Conservation (phyloP, 2,888 invertebrate species). For the Altica lythri region DNA sequence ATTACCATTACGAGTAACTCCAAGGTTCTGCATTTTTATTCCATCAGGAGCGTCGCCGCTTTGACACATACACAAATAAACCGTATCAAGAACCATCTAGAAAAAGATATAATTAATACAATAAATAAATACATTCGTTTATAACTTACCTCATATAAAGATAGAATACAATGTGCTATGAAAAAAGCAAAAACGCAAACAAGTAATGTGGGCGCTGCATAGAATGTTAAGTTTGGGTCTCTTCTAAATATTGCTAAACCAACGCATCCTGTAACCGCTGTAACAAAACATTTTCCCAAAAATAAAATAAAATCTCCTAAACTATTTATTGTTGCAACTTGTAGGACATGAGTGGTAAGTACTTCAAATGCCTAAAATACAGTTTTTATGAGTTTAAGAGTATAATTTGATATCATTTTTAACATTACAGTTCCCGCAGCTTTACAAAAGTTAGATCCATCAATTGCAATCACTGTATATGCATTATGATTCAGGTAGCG, state of each 20-base stretch:
- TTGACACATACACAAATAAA: slow-evolving; percentile 93
- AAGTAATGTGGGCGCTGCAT: slow-evolving; percentile 83
- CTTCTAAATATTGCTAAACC: slow-evolving; percentile 78
- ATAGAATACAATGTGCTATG: slow-evolving; percentile 90
- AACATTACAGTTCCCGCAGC: slow-evolving; percentile 87
- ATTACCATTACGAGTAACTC: slow-evolving; percentile 58
- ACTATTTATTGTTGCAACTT: slow-evolving; percentile 90
- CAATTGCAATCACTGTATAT: slow-evolving; percentile 91
- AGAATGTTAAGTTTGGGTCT: slow-evolving; percentile 77
- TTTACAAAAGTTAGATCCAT: slow-evolving; percentile 87
- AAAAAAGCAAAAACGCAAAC: slow-evolving; percentile 87
- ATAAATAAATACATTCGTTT: neutral
- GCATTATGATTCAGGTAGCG: slow-evolving; percentile 93
- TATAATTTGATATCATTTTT: slow-evolving; percentile 3
- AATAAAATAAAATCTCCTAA: slow-evolving; percentile 93
- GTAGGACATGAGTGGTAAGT: slow-evolving; percentile 78
- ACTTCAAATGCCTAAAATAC: slow-evolving; percentile 80
- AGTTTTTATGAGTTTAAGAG: slow-evolving; percentile 3
- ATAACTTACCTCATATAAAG: slow-evolving; percentile 83
- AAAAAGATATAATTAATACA: slow-evolving; percentile 39
- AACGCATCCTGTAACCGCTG: slow-evolving; percentile 79
- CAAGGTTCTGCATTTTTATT: slow-evolving; percentile 86
- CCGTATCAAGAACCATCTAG: slow-evolving; percentile 92
- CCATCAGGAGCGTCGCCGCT: slow-evolving; percentile 80
- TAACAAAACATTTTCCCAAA: slow-evolving; percentile 82